A percentile compares a stretch with the other conserved stretches of the same genome.
phyloP scores from a whole-genome alignment of 2,113 vertebrate genomes.

The Otus sunia region DNA sequence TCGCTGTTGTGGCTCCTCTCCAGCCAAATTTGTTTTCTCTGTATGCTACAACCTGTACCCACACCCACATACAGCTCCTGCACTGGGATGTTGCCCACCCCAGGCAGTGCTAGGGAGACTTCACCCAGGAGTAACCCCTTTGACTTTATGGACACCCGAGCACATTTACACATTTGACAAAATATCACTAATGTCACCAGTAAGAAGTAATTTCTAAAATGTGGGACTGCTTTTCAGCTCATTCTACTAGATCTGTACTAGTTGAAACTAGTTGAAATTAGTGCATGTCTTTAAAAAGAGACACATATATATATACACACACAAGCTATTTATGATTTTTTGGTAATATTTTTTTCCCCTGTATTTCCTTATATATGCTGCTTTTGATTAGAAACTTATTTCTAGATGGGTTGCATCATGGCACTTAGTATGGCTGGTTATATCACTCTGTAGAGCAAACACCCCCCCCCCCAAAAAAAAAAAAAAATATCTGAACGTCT shows the following conservation, averaged over 20 bases:
- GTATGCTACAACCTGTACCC: neutral
- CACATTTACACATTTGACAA: neutral
- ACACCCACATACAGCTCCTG: neutral
- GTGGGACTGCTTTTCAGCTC: neutral
- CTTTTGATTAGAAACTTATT: neutral
- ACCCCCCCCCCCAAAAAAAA: too few species aligned
- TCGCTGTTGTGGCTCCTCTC: neutral
- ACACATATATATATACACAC: neutral
- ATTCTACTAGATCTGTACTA: neutral
- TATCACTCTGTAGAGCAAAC: neutral
- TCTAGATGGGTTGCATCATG: neutral
- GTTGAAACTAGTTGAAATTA: neutral
- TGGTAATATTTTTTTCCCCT: neutral
- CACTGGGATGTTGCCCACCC: neutral
- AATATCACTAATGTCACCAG: neutral
- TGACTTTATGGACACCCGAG: neutral
- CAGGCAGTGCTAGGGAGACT: neutral
- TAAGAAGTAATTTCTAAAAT: neutral
- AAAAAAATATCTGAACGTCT: neutral
- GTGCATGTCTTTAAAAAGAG: neutral
- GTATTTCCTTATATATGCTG: neutral
- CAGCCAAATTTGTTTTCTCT: neutral
- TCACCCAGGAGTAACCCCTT: neutral
- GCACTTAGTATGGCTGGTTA: neutral
- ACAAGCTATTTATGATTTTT: neutral